Evolutionary conservation across 2,113 vertebrate species (phyloP).

Genomic region (Corvus cornix): DNA sequence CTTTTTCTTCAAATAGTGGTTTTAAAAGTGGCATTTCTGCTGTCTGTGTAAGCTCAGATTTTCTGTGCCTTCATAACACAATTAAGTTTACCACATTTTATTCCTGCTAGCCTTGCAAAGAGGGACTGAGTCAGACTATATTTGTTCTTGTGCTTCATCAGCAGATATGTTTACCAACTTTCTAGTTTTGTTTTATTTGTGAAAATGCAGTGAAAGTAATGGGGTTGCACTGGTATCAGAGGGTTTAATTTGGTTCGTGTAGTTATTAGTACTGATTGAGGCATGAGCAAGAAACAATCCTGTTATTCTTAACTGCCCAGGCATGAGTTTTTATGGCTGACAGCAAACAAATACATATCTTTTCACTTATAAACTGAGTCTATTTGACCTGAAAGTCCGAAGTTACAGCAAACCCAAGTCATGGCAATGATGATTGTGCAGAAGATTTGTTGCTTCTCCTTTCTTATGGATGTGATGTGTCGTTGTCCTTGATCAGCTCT

Average conservation of each 20-base stretch:
- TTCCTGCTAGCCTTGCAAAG: constrained; percentile 17
- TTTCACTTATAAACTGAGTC: background rate
- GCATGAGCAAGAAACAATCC: background rate
- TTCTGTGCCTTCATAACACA: constrained; percentile 28
- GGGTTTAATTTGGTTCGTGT: background rate
- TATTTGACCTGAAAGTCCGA: background rate
- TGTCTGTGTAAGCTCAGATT: constrained; percentile 21
- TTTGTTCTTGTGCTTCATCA: constrained; percentile 34
- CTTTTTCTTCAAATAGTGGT: background rate
- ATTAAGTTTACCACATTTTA: constrained; percentile 30
- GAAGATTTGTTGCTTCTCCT: background rate
- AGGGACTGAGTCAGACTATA: constrained; percentile 7
- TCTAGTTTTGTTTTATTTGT: background rate
- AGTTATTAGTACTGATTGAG: background rate
- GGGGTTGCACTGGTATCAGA: background rate
- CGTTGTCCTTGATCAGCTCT: background rate
- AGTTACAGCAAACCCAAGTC: background rate
- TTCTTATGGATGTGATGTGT: background rate
- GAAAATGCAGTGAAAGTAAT: background rate
- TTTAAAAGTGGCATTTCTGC: constrained; percentile 22
- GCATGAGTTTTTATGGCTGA: background rate
- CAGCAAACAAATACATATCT: background rate
- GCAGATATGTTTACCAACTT: constrained; percentile 47
- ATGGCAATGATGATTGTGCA: background rate
- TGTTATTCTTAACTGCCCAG: background rate